Evolutionary conservation across 2,113 vertebrate species (phyloP), one percentile per base, ranked within the genome.

Genomic region (Thamnophis sirtalis): DNA sequence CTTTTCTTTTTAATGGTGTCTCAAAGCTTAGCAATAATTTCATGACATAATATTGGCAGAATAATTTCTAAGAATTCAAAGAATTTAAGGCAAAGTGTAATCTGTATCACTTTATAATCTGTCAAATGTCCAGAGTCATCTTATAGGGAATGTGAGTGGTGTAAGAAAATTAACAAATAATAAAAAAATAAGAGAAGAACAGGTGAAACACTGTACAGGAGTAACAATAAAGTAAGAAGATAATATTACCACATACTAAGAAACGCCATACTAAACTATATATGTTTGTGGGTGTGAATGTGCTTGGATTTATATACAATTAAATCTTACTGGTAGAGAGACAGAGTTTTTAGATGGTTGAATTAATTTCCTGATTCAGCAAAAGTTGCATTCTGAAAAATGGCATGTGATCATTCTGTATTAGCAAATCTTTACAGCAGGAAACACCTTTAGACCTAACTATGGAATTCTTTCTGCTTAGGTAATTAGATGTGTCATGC

Each of bases 361-460:
- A 63, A 91, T 68, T 60, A 89, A 91, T 89, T 93, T 89, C 24
- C 90, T 91, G 68, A 91, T 84, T 91, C 92, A 91, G 68, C 90
- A 63, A 84, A 63, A 93, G 53, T 54, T 63, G 49, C 89, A 84
- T 17, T 50, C 56, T 91, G 54, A 53, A 93, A 91, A 93, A 88
- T 89, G 86, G 21, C 49, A 51, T 38, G 9, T 68, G 43, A 48
- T 85, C 73, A 2, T 53, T 84, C 26, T 51, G 86, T n/a, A 87
- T 58, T 53, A 58, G 53, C 38, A 87, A 43, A 55, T 38, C 55
- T 91, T 80, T 85, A 88, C 10, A 87, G 84, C 54, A 93, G 86
- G 92, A 93, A 91, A 63, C 85, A 88, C n/a, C 86, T 88, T 60
- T 60, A 88, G 63, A 92, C 33, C 68, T 89, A 21, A 63, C 56